Evolutionary conservation across 2,888 invertebrate species (phyloP), one percentile per base, ranked within the genome.

Genomic region (Lithosia quadra): DNA sequence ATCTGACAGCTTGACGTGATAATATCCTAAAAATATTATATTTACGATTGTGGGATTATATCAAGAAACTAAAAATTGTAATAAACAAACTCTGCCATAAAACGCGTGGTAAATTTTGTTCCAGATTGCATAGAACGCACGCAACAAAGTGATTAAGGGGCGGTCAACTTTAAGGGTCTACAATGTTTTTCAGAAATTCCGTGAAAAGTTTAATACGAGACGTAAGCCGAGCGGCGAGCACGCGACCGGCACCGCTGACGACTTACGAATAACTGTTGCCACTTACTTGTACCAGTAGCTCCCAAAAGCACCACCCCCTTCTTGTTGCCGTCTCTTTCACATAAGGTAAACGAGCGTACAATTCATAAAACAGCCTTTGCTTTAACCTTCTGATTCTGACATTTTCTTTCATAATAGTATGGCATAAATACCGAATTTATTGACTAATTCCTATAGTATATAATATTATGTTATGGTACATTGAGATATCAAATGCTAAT

Each of bases 161-260:
- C 84, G 86, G 81, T 86, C 84, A 88, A 87, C 86, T 88, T 86
- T 77, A 76, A 83, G 86, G 86, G 78, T 80, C 79, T 82, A 77
- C 82, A 87, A 86, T 90, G 88, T 87, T 88, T 90, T 89, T 84
- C 84, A 88, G 89, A 88, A 88, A 87, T 88, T 81, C 90, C 94
- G 94, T 90, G 90, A 94, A 94, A 94, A 94, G 94, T 94, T 94
- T 93, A 82, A 80, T 80, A 80, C 85, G 85, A 80, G 79, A 75
- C 74, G 80, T 82, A 75, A 70, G 69, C 63, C 43, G 55, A 28
- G 68, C 69, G 75, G 70, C 63, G 56, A 49, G 80, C 81, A 81
- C 87, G 79, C 92, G 86, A 86, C 93, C 89, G 80, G 71, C 76
- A 71, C 71, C 75, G 72, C 62, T 82, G 83, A 77, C 80, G 84